These are phyloP conservation scores for Chironomus tepperi DNA, from an alignment of 1,140 invertebrate genomes.

Conservation along the genomic window DNA sequence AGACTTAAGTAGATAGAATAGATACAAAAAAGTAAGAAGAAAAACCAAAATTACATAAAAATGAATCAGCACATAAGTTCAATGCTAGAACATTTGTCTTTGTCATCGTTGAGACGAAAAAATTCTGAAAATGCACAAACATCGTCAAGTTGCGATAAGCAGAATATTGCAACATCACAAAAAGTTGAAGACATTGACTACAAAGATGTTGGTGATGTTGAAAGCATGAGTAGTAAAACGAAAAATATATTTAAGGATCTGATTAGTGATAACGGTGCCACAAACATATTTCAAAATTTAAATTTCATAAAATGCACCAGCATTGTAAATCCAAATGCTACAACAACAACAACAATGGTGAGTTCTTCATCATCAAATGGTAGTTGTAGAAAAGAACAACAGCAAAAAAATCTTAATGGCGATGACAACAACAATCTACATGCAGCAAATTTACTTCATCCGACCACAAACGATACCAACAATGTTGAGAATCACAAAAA, in stretches of 20 bases:
- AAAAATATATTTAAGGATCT: constrained; percentile 14
- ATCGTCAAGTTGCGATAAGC: constrained; percentile 9
- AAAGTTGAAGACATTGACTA: neutral
- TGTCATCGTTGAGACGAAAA: neutral
- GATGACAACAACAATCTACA: neutral
- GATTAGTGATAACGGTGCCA: constrained; percentile 11
- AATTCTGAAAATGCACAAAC: constrained; percentile 15
- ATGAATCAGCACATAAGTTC: constrained; percentile 3
- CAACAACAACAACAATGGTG: neutral
- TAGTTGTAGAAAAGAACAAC: neutral
- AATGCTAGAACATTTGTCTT: constrained; percentile 15
- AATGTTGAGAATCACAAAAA: neutral
- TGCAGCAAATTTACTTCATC: neutral
- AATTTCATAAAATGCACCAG: neutral
- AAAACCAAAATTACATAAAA: neutral
- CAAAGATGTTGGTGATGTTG: neutral
- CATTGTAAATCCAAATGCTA: neutral
- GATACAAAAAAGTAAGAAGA: neutral
- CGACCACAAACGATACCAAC: neutral
- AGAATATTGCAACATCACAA: neutral
- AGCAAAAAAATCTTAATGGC: neutral
- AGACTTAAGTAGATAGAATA: neutral
- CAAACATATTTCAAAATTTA: constrained; percentile 16
- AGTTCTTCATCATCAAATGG: neutral
- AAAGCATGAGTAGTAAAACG: neutral